These are phyloP conservation scores for Leistus spinibarbis DNA, from an alignment of 2,888 invertebrate species.

Conservation along the genomic window DNA sequence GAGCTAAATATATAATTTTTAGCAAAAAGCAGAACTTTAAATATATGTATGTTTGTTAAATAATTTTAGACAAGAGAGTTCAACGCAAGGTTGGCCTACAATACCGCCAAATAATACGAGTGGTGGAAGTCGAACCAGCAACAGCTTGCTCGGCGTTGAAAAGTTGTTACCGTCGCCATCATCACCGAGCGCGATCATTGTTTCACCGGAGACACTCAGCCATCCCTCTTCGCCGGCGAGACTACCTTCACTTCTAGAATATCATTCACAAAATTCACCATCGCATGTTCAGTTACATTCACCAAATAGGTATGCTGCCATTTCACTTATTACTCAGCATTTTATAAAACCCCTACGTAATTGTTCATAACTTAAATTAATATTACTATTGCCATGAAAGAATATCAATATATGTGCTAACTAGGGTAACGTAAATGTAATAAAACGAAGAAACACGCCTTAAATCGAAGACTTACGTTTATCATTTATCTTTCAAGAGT, in stretches of 20 bases:
- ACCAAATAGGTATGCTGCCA: background rate
- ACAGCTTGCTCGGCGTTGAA: conserved; percentile 56
- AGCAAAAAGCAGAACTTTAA: too few relatives aligned
- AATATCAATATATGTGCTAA: too few relatives aligned
- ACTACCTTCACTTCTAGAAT: conserved; percentile 40
- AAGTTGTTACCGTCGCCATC: conserved; percentile 76
- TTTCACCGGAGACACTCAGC: conserved; percentile 76
- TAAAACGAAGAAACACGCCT: too few relatives aligned
- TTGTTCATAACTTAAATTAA: too few relatives aligned
- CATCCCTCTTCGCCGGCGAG: conserved; percentile 70
- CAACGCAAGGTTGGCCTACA: conserved; percentile 59
- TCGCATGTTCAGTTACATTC: conserved; percentile 15
- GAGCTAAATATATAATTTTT: too few relatives aligned
- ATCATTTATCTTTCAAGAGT: too few relatives aligned
- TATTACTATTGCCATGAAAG: too few relatives aligned
- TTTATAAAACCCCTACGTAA: too few relatives aligned
- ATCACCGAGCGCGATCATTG: conserved; percentile 74
- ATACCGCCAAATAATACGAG: conserved; percentile 70
- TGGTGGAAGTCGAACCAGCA: conserved; percentile 64
- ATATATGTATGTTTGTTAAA: too few relatives aligned
- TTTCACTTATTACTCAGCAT: background rate
- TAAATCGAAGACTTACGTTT: too few relatives aligned
- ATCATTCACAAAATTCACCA: background rate
- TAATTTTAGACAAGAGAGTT: background rate
- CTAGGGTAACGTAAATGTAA: too few relatives aligned